These are phyloP conservation scores for Ichneumon xanthorius DNA, from an alignment of 2,888 invertebrate genomes.

Conservation along the genomic window DNA sequence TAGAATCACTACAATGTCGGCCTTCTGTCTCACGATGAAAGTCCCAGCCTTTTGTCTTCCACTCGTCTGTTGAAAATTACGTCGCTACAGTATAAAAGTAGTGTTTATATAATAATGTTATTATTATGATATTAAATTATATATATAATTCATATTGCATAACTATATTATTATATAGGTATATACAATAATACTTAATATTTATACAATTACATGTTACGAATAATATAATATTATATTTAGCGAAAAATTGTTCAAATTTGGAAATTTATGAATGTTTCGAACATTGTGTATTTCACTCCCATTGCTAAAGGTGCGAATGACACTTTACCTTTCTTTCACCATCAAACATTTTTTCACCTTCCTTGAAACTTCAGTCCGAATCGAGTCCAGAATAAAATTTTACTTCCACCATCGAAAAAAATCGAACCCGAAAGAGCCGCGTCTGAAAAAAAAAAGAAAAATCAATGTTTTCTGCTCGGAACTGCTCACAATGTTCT, in stretches of 20 bases:
- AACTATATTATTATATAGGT: too few species aligned
- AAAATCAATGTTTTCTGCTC: neutral
- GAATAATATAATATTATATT: too few species aligned
- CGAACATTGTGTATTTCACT: neutral
- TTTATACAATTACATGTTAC: too few species aligned
- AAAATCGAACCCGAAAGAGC: neutral
- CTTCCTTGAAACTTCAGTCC: too few species aligned
- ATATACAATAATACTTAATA: too few species aligned
- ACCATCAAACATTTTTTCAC: too few species aligned
- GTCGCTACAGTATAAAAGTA: neutral
- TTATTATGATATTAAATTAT: too few species aligned
- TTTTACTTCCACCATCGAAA: neutral
- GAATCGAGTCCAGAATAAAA: neutral
- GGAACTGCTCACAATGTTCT: neutral
- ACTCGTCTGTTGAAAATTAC: neutral
- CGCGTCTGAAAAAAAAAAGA: neutral
- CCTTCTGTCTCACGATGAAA: neutral
- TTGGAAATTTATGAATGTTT: neutral
- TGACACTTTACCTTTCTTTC: too few species aligned
- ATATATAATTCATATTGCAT: too few species aligned
- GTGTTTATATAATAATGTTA: too few species aligned
- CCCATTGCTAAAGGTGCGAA: too few species aligned
- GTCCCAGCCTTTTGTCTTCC: constrained; percentile 7
- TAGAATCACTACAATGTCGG: constrained; percentile 18
- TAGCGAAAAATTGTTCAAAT: too few species aligned